Evolutionary conservation across 2,113 vertebrate genomes (phyloP).

Genomic region (Orcinus orca): DNA sequence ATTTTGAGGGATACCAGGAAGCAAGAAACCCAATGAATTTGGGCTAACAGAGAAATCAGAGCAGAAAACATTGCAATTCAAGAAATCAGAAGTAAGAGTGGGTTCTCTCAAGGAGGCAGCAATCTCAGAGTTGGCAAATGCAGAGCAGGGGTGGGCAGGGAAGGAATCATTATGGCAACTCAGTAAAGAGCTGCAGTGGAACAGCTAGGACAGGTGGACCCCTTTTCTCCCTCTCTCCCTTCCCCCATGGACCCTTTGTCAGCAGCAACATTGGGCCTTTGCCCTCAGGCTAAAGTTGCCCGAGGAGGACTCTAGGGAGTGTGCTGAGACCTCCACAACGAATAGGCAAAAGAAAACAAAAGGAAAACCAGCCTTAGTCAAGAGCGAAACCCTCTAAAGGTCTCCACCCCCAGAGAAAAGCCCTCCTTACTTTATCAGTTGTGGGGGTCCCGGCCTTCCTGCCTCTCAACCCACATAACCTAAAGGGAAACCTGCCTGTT

Average conservation of each 20-base stretch:
- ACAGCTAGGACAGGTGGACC: background rate
- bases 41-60: background rate
- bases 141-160: background rate
- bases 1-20: background rate
- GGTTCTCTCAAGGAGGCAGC: background rate
- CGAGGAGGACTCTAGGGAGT: background rate
- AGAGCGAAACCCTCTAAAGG: conserved; percentile 15
- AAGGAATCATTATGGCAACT: background rate
- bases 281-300: background rate
- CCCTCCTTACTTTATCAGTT: conserved; percentile 43
- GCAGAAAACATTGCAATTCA: background rate
- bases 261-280: background rate
- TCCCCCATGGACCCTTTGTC: background rate
- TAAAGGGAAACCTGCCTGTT: conserved; percentile 50
- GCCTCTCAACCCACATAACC: conserved; percentile 54
- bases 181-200: background rate
- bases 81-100: background rate
- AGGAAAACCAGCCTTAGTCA: conserved; percentile 39
- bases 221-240: background rate
- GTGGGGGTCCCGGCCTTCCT: conserved; percentile 54
- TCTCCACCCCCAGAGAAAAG: conserved; percentile 45
- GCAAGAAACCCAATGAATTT: conserved; percentile 9
- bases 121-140: background rate
- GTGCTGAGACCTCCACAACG: background rate
- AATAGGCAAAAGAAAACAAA: conserved; percentile 40